These are phyloP conservation scores for Chirona hameri DNA, from an alignment of 2,888 invertebrate species.

Conservation along the genomic window DNA sequence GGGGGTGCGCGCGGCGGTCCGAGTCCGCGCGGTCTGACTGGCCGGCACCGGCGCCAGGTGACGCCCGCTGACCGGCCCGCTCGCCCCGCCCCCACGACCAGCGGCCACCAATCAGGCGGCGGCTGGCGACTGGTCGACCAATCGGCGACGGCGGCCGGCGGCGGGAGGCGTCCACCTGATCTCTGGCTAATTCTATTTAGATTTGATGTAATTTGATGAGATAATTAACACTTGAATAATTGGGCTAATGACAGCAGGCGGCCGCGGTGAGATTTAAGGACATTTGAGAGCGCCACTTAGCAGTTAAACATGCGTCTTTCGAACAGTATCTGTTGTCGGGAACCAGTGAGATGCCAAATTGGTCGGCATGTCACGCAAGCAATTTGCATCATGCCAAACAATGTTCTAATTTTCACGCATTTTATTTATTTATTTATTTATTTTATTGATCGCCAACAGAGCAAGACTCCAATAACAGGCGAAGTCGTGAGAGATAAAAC, in stretches of 20 bases:
- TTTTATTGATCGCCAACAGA: too few species aligned
- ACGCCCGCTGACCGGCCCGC: background rate
- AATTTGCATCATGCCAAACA: background rate
- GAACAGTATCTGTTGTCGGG: background rate
- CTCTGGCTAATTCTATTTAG: background rate
- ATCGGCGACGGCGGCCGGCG: background rate
- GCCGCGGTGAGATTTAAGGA: background rate
- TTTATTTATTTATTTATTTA: background rate
- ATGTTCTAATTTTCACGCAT: background rate
- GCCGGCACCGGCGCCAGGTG: background rate
- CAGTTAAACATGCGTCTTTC: background rate
- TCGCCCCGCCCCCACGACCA: background rate
- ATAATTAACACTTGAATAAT: slow-evolving; percentile 5
- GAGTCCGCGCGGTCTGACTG: background rate
- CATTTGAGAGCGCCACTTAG: background rate
- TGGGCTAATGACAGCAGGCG: background rate
- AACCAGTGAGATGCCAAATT: background rate
- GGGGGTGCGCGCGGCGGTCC: too few species aligned
- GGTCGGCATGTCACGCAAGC: background rate
- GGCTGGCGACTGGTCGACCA: background rate
- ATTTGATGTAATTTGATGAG: slow-evolving; percentile 7
- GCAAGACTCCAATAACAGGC: too few species aligned
- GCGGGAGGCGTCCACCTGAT: background rate
- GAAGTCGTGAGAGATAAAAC: too few species aligned
- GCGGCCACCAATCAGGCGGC: background rate